phyloP scores from a whole-genome alignment of 1,140 invertebrate species.

The Cydia fagiglandana region DNA sequence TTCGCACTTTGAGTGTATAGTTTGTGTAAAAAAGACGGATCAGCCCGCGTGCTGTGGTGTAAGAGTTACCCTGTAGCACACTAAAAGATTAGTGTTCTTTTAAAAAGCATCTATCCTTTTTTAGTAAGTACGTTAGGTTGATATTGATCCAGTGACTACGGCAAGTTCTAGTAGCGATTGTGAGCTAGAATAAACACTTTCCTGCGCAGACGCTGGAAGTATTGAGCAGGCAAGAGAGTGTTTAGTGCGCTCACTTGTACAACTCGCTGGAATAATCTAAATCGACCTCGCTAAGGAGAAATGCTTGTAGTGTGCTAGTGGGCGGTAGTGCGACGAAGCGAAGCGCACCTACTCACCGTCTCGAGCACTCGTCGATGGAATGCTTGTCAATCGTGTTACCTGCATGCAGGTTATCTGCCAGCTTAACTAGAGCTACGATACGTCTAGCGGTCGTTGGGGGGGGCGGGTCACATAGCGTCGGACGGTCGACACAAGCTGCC shows the following conservation, averaged over 20 bases:
- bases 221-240: neutral
- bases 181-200: slow-evolving; percentile 36
- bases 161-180: neutral
- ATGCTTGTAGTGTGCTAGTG: slow-evolving; percentile 2
- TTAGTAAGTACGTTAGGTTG: neutral
- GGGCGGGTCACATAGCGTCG: slow-evolving; percentile 70
- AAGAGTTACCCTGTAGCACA: slow-evolving; percentile 16
- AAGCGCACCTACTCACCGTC: slow-evolving; percentile 67
- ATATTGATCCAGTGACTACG: neutral
- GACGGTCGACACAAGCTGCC: slow-evolving; percentile 69
- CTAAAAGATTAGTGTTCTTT: neutral
- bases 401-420: slow-evolving; percentile 67
- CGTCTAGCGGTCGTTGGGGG: slow-evolving; percentile 58
- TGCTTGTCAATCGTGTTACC: slow-evolving; percentile 60
- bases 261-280: slow-evolving; percentile 30
- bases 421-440: slow-evolving; percentile 69
- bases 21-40: slow-evolving; percentile 9
- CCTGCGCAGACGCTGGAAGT: neutral
- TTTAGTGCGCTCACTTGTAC: neutral
- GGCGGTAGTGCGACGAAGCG: slow-evolving; percentile 45
- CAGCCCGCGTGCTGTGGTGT: neutral
- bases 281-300: neutral
- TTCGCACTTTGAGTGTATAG: neutral
- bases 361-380: slow-evolving; percentile 71
- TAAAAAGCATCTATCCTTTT: neutral